phyloP scores from a whole-genome alignment of 2,888 invertebrate genomes.

The Acrocera orbiculus region DNA sequence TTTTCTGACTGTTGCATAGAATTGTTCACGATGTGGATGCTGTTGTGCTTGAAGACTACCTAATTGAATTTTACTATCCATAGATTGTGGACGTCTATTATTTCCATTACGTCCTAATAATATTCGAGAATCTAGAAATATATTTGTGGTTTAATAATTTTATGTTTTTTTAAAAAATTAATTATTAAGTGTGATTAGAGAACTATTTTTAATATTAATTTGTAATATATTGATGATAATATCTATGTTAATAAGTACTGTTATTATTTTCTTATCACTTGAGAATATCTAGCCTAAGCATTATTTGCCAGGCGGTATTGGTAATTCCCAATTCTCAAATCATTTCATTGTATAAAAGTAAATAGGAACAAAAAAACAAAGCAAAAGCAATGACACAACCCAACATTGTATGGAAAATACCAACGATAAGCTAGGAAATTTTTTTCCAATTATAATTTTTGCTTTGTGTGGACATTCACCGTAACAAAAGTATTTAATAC shows the following conservation, averaged over 20 bases:
- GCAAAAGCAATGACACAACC: not conserved
- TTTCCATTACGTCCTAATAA: conserved; percentile 20
- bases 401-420: not conserved
- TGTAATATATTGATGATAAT: no score
- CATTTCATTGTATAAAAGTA: no score
- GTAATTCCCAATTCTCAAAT: no score
- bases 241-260: no score
- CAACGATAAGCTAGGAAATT: not conserved
- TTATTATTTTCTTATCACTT: no score
- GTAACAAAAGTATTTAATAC: no score
- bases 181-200: no score
- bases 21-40: conserved; percentile 34
- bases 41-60: conserved; percentile 14
- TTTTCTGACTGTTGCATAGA: conserved; percentile 36
- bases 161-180: no score
- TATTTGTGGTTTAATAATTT: not conserved
- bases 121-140: conserved; percentile 19
- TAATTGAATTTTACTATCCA: conserved; percentile 15
- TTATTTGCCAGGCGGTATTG: no score
- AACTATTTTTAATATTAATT: not conserved
- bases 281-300: no score
- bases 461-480: no score
- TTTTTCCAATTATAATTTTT: no score
- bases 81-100: conserved; percentile 17
- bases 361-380: not conserved